Conservation (phyloP, 2,888 invertebrate genomes). For the Byasa hedistus region DNA sequence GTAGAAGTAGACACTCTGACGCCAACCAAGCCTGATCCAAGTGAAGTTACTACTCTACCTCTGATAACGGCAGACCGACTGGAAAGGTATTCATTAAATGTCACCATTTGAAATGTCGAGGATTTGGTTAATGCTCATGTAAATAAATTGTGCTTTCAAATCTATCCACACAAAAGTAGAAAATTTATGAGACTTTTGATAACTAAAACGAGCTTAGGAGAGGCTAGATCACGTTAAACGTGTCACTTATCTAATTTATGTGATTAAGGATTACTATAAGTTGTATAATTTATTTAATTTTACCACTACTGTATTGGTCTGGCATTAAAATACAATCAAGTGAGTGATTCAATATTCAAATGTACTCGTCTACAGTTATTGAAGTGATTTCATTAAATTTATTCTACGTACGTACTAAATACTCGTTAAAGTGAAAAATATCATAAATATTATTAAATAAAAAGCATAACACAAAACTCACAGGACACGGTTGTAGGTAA, state of each 20-base stretch:
- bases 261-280: conserved; percentile 12
- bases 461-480: conserved; percentile 81
- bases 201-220: conserved; percentile 15
- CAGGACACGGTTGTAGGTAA: conserved; percentile 80
- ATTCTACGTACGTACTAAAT: conserved; percentile 40
- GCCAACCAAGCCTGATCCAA: conserved; percentile 96
- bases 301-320: conserved; percentile 5
- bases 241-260: conserved; percentile 6
- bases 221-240: neutral
- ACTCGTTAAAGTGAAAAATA: conserved; percentile 32
- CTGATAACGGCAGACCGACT: conserved; percentile 98
- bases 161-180: conserved; percentile 3
- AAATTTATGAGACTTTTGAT: conserved; percentile 8
- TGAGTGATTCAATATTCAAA: conserved; percentile 2
- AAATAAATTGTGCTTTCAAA: conserved; percentile 1
- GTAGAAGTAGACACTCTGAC: conserved; percentile 96
- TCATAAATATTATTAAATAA: conserved; percentile 51
- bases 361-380: conserved; percentile 15
- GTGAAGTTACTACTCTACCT: conserved; percentile 94
- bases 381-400: conserved; percentile 5
- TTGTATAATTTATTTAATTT: neutral
- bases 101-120: neutral
- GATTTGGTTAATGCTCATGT: neutral
- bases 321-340: neutral
- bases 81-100: conserved; percentile 40